Evolutionary conservation across 1,140 invertebrate species (phyloP).

Genomic region (Lepidurus arcticus): DNA sequence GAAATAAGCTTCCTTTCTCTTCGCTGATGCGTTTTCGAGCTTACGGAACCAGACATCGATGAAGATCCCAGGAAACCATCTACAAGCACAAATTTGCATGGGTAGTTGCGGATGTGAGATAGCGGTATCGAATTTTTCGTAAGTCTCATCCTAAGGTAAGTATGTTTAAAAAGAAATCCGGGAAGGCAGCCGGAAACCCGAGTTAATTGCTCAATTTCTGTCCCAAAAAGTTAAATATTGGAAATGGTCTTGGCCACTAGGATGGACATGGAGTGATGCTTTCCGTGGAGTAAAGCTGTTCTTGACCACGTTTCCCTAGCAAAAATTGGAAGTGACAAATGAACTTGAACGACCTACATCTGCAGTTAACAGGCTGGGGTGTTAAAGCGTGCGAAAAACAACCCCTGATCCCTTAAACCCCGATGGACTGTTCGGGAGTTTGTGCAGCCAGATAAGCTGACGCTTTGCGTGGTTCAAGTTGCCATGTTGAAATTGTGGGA

Average conservation of each 20-base stretch:
- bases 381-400: no score
- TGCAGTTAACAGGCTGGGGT: no score
- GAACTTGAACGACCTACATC: no score
- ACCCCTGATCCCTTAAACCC: no score
- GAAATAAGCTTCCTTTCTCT: background rate
- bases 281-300: no score
- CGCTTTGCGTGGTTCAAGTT: background rate
- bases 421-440: no score
- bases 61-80: background rate
- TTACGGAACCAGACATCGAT: background rate
- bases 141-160: background rate
- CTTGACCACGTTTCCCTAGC: no score
- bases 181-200: background rate
- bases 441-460: no score
- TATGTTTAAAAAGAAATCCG: background rate
- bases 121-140: background rate
- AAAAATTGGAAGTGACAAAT: no score
- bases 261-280: no score
- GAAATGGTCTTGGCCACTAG: no score
- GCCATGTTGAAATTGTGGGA: slow-evolving; percentile 2
- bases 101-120: background rate
- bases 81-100: background rate
- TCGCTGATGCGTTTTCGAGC: background rate
- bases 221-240: no score
- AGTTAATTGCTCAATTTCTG: background rate